These are phyloP conservation scores for Drosophila mimica DNA, from an alignment of 2,888 invertebrate species.

Conservation along the genomic window DNA sequence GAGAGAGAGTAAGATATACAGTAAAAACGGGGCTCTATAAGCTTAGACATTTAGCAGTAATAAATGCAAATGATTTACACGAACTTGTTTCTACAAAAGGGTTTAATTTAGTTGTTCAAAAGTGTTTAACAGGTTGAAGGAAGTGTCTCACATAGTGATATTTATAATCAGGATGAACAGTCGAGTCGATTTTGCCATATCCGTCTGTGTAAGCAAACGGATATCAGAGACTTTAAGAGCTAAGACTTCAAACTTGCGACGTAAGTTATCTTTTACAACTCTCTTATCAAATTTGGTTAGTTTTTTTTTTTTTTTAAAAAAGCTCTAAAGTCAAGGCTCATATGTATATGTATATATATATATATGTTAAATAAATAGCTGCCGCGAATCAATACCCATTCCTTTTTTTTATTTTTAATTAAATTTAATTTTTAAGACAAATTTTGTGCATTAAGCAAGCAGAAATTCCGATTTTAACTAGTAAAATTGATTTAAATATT, in stretches of 20 bases:
- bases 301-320: too few species aligned
- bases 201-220: background rate
- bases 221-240: too few species aligned
- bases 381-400: too few species aligned
- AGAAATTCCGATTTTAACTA: background rate
- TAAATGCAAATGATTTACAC: background rate
- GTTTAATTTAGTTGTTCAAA: background rate
- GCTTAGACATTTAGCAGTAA: background rate
- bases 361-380: too few species aligned
- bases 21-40: background rate
- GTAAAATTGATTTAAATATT: constrained; percentile 2
- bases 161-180: background rate
- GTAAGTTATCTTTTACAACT: background rate
- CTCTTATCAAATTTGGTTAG: background rate
- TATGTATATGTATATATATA: too few species aligned
- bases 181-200: background rate
- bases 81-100: background rate
- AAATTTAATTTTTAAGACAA: background rate
- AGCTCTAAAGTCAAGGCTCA: too few species aligned
- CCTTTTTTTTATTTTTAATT: too few species aligned
- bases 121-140: background rate
- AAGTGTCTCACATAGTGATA: background rate
- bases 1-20: background rate
- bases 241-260: too few species aligned
- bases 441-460: background rate